Conservation (phyloP, 2,797 vertebrate species). For the Spatula versicolor region DNA sequence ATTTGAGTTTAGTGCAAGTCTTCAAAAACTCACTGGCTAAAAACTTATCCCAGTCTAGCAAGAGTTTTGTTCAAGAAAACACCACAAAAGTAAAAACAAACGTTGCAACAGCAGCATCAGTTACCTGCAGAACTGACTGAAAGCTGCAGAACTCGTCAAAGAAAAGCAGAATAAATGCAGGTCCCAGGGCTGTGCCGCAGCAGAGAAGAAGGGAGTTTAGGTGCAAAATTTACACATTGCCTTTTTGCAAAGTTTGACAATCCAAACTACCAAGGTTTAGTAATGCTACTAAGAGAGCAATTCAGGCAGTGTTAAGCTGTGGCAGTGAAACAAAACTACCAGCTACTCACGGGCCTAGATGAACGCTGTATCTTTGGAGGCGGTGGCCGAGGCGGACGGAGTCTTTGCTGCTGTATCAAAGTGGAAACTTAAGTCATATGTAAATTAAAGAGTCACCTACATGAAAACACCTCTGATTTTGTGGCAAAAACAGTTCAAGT, state of each 20-base stretch:
- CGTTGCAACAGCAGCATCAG: slow-evolving; percentile 16
- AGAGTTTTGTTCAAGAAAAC: neutral
- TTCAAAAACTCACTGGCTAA: slow-evolving; percentile 63
- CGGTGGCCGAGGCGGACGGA: slow-evolving; percentile 81
- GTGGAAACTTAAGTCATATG: slow-evolving; percentile 80
- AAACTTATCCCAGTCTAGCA: slow-evolving; percentile 20
- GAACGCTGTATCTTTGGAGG: slow-evolving; percentile 85
- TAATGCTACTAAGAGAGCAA: slow-evolving; percentile 54
- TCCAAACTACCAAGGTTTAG: slow-evolving; percentile 76
- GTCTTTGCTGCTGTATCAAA: slow-evolving; percentile 83
- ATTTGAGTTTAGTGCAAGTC: slow-evolving; percentile 43
- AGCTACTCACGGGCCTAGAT: slow-evolving; percentile 86
- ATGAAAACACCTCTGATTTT: neutral
- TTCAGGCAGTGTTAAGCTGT: slow-evolving; percentile 78
- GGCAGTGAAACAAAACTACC: slow-evolving; percentile 59
- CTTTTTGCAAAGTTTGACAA: slow-evolving; percentile 56
- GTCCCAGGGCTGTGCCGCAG: slow-evolving; percentile 62
- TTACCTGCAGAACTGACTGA: slow-evolving; percentile 57
- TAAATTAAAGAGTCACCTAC: slow-evolving; percentile 36
- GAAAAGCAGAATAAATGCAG: slow-evolving; percentile 65
- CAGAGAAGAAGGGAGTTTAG: slow-evolving; percentile 62
- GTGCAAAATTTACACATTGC: slow-evolving; percentile 47
- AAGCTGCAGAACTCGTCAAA: slow-evolving; percentile 43
- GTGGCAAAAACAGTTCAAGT: slow-evolving; percentile 6
- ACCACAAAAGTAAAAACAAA: slow-evolving; percentile 3